These are phyloP conservation scores for Dendroctonus ponderosae DNA, from an alignment of 1,140 invertebrate species.

Conservation along the genomic window DNA sequence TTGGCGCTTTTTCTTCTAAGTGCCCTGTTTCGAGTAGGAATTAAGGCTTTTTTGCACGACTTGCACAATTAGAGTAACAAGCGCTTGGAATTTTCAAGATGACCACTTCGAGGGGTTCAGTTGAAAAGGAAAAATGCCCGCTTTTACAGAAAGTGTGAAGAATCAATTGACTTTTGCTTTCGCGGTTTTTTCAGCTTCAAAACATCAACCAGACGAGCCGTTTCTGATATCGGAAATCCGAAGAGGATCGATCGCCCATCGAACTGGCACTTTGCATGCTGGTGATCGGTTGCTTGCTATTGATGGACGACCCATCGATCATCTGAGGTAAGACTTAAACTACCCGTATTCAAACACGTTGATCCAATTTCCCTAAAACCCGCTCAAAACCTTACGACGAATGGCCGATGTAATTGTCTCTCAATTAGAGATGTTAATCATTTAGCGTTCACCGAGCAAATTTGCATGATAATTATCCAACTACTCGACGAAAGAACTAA, in stretches of 20 bases:
- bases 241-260: conserved; percentile 85
- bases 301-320: conserved; percentile 78
- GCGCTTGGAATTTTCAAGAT: neutral
- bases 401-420: too few relatives aligned
- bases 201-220: conserved; percentile 58
- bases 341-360: neutral
- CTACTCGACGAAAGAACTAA: too few relatives aligned
- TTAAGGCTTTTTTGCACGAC: neutral
- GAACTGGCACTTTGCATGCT: conserved; percentile 79
- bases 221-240: conserved; percentile 82
- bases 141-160: too few relatives aligned
- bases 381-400: too few relatives aligned
- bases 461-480: too few relatives aligned
- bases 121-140: too few relatives aligned
- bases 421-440: too few relatives aligned
- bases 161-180: neutral
- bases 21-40: neutral
- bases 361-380: too few relatives aligned
- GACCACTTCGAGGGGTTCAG: neutral
- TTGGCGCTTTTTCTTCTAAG: conserved; percentile 1
- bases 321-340: conserved; percentile 48
- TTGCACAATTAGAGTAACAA: too few relatives aligned
- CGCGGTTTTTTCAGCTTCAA: conserved; percentile 42
- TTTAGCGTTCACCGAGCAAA: too few relatives aligned
- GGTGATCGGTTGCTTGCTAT: conserved; percentile 88